These are phyloP conservation scores for Papilio aristodemus DNA, from an alignment of 1,140 invertebrate genomes.

Conservation along the genomic window DNA sequence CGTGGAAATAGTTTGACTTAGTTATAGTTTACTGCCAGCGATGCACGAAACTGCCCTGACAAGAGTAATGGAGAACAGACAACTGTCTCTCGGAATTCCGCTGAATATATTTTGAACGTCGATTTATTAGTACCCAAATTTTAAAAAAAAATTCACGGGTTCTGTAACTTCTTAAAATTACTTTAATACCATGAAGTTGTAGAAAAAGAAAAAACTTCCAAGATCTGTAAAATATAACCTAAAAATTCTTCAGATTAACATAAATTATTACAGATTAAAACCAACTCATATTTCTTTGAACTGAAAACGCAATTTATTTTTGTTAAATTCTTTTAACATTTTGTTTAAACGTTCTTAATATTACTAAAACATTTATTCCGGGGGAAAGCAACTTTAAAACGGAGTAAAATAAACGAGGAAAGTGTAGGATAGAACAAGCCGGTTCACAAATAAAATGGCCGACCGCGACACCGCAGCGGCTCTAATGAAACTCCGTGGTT, in stretches of 20 bases:
- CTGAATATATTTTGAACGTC: background rate
- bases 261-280: no score
- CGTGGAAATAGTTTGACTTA: conserved; percentile 33
- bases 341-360: background rate
- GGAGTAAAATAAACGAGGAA: conserved; percentile 37
- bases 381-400: conserved; percentile 21
- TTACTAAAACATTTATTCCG: conserved; percentile 7
- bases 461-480: conserved; percentile 28
- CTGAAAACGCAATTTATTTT: no score
- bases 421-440: conserved; percentile 11
- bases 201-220: no score
- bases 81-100: background rate
- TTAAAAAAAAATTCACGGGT: no score
- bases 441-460: conserved; percentile 35
- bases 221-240: no score
- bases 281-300: no score
- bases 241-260: no score
- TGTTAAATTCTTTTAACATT: no score
- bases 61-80: background rate
- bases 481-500: conserved; percentile 57
- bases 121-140: no score
- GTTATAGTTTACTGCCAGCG: background rate
- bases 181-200: no score
- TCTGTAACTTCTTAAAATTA: no score
- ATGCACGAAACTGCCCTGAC: background rate